Evolutionary conservation across 92 coral and sea anemone genomes (phyloP).

Genomic region (Pocillopora meandrina): DNA sequence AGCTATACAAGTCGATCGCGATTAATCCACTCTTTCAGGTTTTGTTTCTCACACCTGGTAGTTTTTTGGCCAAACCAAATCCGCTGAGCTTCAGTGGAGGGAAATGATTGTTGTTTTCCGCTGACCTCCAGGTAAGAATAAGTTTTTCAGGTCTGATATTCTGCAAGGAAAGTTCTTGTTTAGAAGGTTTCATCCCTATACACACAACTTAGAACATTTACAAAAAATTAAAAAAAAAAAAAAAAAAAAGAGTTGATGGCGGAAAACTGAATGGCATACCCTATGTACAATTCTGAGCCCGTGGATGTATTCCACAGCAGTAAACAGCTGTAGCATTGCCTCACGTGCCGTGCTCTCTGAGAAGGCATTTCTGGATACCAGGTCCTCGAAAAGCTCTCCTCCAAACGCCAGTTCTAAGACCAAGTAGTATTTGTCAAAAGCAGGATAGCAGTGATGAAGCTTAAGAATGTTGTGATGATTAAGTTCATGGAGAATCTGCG

Average conservation of each 20-base stretch:
- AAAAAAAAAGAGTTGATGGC: neutral
- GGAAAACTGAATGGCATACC: constrained; percentile 33
- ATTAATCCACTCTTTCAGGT: too few species aligned
- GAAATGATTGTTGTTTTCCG: constrained; percentile 48
- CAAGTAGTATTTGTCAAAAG: constrained; percentile 66
- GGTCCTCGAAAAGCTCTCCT: constrained; percentile 82
- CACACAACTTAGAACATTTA: too few species aligned
- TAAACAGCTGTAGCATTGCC: constrained; percentile 66
- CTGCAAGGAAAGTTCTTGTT: constrained; percentile 35
- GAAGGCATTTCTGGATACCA: constrained; percentile 70
- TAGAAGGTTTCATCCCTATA: too few species aligned
- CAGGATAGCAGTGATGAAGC: constrained; percentile 57
- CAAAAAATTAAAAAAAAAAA: neutral
- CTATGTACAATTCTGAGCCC: constrained; percentile 70
- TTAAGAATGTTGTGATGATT: constrained; percentile 63
- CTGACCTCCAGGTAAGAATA: constrained; percentile 62
- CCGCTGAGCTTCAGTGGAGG: constrained; percentile 83
- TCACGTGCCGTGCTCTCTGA: constrained; percentile 74
- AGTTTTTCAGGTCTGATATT: constrained; percentile 81
- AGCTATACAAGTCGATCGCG: too few species aligned
- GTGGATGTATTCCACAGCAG: constrained; percentile 70
- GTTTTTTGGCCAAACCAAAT: constrained; percentile 66
- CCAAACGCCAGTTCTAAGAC: constrained; percentile 77
- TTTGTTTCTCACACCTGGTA: constrained; percentile 49
- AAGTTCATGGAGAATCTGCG: constrained; percentile 35